phyloP scores from a whole-genome alignment of 2,113 vertebrate genomes.

The Ornithorhynchus anatinus region DNA sequence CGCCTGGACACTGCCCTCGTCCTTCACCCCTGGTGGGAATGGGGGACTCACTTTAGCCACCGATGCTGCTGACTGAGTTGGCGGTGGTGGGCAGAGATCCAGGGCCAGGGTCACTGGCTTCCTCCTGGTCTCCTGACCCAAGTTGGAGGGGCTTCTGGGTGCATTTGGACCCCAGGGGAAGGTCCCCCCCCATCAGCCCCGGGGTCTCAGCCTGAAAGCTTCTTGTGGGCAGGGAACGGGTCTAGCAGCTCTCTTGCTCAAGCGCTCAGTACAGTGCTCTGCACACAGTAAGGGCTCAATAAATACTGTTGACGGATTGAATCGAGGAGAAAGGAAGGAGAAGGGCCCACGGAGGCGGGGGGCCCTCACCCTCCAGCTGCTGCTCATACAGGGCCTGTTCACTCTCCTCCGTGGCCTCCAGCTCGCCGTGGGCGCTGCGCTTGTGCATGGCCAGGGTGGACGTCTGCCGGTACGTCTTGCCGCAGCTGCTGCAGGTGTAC shows the following conservation, averaged over 20 bases:
- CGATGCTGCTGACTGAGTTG: conserved; percentile 53
- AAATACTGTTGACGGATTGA: too few relatives aligned
- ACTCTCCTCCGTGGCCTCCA: conserved; percentile 75
- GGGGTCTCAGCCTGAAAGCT: accelerated
- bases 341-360: too few relatives aligned
- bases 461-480: conserved; percentile 83
- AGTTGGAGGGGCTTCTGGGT: background rate
- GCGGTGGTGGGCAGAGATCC: conserved; percentile 40
- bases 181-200: background rate
- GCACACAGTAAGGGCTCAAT: too few relatives aligned
- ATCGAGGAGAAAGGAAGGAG: too few relatives aligned
- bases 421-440: conserved; percentile 77
- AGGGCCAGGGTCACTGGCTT: too few relatives aligned
- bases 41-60: conserved; percentile 52
- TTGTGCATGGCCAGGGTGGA: conserved; percentile 84
- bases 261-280: too few relatives aligned
- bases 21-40: conserved; percentile 67
- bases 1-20: conserved; percentile 51
- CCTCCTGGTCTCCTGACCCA: background rate
- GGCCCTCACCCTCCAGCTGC: conserved; percentile 69
- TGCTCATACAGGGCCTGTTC: conserved; percentile 72
- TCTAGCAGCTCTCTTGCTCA: background rate
- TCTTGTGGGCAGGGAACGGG: accelerated
- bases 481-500: conserved; percentile 79
- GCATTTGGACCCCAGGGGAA: too few relatives aligned